These are phyloP conservation scores for Syngnathus typhle DNA, from an alignment of 2,113 vertebrate species.

Conservation along the genomic window DNA sequence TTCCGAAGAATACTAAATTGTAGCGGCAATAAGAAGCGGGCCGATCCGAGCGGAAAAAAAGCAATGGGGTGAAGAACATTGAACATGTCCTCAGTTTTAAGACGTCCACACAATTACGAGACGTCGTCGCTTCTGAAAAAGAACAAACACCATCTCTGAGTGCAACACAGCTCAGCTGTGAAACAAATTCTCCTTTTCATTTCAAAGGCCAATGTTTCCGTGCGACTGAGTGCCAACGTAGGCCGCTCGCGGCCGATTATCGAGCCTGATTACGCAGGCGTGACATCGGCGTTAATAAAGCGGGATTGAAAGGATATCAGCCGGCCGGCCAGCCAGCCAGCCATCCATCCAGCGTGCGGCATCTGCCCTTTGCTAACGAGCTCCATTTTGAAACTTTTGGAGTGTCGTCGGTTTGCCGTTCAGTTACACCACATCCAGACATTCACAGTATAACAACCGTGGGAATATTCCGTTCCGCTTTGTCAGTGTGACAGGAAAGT, in stretches of 20 bases:
- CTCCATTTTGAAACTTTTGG: background rate
- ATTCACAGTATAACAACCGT: background rate
- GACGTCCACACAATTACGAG: background rate
- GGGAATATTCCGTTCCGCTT: background rate
- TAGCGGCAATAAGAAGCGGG: background rate
- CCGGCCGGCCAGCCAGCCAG: background rate
- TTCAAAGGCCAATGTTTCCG: slow-evolving; percentile 1
- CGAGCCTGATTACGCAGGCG: background rate
- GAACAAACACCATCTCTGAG: background rate
- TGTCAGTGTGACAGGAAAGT: background rate
- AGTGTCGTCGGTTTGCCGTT: background rate
- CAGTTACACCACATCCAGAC: background rate
- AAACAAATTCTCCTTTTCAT: background rate
- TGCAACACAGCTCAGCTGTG: background rate
- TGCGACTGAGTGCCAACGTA: background rate
- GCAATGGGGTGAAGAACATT: background rate
- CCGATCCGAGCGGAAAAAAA: too few relatives aligned
- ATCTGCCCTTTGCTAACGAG: background rate
- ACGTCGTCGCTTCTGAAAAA: background rate
- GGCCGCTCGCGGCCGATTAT: background rate
- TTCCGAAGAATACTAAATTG: background rate
- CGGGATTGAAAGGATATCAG: background rate
- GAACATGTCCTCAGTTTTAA: background rate
- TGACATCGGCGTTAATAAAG: slow-evolving; percentile 1
- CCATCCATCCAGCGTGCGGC: background rate